phyloP scores from a whole-genome alignment of 2,113 vertebrate genomes.

The Crotalus helleri region DNA sequence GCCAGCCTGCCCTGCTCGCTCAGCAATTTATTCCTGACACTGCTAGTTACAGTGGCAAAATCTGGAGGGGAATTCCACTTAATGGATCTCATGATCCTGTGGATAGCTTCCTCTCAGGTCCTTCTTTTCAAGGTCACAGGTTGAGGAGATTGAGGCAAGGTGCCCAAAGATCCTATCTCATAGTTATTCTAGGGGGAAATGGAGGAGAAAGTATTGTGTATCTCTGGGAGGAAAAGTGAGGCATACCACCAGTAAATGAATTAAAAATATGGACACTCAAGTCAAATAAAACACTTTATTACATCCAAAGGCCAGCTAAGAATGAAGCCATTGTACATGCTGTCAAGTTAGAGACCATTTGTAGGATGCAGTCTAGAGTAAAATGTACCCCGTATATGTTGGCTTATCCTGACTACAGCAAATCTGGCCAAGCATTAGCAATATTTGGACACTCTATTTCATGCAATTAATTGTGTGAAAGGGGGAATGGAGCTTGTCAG shows the following conservation, averaged over 20 bases:
- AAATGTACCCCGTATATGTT: neutral
- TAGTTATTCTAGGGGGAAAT: too few species aligned
- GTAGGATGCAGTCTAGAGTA: neutral
- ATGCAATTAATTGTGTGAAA: neutral
- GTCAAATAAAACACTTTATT: neutral
- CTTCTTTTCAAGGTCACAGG: too few species aligned
- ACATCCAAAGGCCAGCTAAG: neutral
- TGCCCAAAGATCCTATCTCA: too few species aligned
- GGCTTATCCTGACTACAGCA: neutral
- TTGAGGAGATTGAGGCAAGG: too few species aligned
- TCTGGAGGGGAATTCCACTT: too few species aligned
- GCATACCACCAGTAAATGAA: neutral
- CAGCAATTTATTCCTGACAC: neutral
- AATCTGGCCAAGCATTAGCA: neutral
- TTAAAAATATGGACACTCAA: neutral
- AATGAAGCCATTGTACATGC: neutral
- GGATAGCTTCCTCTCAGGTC: too few species aligned
- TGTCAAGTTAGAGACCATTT: neutral
- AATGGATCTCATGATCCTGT: too few species aligned
- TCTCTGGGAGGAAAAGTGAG: neutral
- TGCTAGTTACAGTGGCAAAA: too few species aligned
- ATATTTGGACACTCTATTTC: neutral
- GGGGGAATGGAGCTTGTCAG: neutral
- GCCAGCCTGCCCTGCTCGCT: neutral
- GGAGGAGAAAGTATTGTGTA: neutral